Evolutionary conservation across 1,140 invertebrate genomes (phyloP), one percentile per base, ranked within the genome.

Genomic region (Xylocopa sonorina): DNA sequence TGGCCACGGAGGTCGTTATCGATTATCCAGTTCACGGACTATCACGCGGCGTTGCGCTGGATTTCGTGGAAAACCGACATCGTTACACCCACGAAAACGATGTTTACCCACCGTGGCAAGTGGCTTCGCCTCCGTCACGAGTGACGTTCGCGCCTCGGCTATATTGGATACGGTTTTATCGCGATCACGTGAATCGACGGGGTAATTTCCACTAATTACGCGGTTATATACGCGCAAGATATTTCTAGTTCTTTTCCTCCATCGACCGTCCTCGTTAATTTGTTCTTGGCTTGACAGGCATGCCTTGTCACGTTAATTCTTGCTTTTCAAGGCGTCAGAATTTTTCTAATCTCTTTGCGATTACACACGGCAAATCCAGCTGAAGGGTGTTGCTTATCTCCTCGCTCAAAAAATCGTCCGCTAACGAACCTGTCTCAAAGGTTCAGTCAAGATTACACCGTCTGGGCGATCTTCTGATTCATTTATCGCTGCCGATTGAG

Each of bases 1-100:
- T 43, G 7, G 4, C 18, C 34, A 43, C 67, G 55, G 71, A 78
- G 75, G 66, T 78, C 66, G 27, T 46, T 78, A 71, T 78, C 66
- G 66, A 71, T 60, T 57, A 77, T 48, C 64, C 38, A 7, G 29
- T 55, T 55, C 27, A 67, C 63, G 41, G 68, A 63, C 16, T 27
- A 24, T 27, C 60, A n/a, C 72, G 34, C 50, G 34, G 18, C 1
- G 38, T 57, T 32, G 27, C n/a, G 41, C 16, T 32, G 21, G 16
- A n/a, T 69, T 77, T 77, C 66, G 55, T 50, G 43, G 53, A 51
- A 34, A 58, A 27, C 18, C 53, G 3, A 32, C 66, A 14, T 48
- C 43, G 2, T 53, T 29, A n/a, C 21, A 6, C 7, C 38, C 38
- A 48, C 64, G 74, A 67, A 76, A 76, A 57, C 21, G 58, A 74